phyloP scores from a whole-genome alignment of 2,113 vertebrate genomes.

The Cyanoderma ruficeps region DNA sequence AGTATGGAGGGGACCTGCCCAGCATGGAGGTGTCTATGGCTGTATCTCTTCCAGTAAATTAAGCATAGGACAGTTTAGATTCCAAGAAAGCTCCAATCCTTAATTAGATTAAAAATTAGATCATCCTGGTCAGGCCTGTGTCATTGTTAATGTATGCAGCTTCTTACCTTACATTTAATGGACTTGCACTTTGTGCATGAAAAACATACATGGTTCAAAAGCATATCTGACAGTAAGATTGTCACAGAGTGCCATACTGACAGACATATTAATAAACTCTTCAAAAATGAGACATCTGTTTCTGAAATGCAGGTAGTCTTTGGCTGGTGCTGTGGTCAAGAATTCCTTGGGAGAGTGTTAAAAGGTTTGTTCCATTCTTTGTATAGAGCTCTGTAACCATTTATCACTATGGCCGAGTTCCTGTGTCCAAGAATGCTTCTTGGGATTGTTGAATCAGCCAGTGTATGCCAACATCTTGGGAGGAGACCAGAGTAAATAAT shows the following conservation, averaged over 20 bases:
- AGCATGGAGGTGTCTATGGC: fast-evolving
- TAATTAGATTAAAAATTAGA: not conserved
- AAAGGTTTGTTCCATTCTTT: not conserved
- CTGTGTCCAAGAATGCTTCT: fast-evolving
- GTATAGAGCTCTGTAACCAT: no score
- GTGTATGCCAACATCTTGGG: fast-evolving
- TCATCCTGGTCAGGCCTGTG: not conserved
- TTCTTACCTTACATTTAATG: not conserved
- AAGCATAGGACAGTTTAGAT: not conserved
- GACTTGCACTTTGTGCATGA: not conserved
- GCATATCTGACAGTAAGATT: not conserved
- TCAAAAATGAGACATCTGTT: not conserved
- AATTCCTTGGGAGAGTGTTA: not conserved
- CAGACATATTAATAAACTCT: not conserved
- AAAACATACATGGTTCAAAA: not conserved
- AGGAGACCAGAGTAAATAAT: fast-evolving
- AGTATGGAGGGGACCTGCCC: not conserved
- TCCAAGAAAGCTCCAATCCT: not conserved
- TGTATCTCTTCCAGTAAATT: not conserved
- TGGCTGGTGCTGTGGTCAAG: not conserved
- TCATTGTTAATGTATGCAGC: not conserved
- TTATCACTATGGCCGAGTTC: not conserved
- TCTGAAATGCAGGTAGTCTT: not conserved
- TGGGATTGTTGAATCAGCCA: not conserved
- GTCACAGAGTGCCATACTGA: no score